phyloP scores from a whole-genome alignment of 2,888 invertebrate genomes.

The Idaea aversata region DNA sequence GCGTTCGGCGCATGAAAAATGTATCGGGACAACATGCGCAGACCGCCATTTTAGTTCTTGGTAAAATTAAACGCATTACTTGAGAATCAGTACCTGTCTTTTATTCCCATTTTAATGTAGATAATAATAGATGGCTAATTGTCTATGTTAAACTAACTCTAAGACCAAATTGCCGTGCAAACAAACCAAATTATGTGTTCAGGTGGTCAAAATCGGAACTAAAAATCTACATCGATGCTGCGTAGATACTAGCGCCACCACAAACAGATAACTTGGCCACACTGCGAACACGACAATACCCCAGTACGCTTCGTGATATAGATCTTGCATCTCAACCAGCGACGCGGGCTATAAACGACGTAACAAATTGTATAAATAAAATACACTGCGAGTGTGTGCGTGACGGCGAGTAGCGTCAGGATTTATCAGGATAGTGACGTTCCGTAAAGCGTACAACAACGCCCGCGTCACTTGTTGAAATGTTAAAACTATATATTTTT shows the following conservation, averaged over 20 bases:
- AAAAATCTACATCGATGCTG: constrained; percentile 14
- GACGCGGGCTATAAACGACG: background rate
- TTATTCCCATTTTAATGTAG: constrained; percentile 60
- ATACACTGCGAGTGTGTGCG: background rate
- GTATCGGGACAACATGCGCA: too few relatives aligned
- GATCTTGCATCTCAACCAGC: background rate
- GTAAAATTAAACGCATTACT: background rate
- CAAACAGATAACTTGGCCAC: constrained; percentile 63
- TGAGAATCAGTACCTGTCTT: constrained; percentile 47
- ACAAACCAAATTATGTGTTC: constrained; percentile 72
- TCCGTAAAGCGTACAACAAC: background rate
- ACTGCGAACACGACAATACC: constrained; percentile 55
- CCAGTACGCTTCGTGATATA: constrained; percentile 47
- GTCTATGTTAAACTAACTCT: constrained; percentile 67
- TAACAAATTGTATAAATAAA: background rate
- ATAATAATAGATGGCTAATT: constrained; percentile 48
- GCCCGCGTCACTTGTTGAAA: background rate
- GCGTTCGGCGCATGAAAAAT: too few relatives aligned
- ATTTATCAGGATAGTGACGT: background rate
- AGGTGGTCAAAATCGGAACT: constrained; percentile 29
- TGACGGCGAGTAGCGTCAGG: background rate
- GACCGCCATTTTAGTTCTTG: background rate
- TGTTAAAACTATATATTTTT: constrained; percentile 23
- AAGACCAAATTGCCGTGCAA: constrained; percentile 68
- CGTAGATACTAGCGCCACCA: constrained; percentile 14